Base-by-base conservation (phyloP, 2,888 invertebrate genomes). In the Coenonympha glycerion region DNA sequence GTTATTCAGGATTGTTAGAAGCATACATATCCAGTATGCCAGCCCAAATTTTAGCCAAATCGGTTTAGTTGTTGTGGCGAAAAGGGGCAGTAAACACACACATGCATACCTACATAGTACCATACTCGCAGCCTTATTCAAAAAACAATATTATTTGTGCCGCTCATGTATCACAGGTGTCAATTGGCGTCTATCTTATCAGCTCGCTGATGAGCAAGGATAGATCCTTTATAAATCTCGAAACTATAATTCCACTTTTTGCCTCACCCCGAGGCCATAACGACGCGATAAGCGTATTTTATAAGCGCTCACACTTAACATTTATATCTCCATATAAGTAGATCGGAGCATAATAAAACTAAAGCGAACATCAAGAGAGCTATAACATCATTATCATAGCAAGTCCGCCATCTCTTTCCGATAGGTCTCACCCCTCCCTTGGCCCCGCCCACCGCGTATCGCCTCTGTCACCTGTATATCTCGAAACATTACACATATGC, bases 371-470 rank as follows among this genome's bases (percentile, higher is more conserved):
- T 86, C 86, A 84, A 82, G 85, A 86, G 83, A 85, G 85, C 86
- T 84, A 86, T 86, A 86, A 87, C 87, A 82, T 87, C 86, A 87
- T 87, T 87, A 87, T 87, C 87, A 86, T 87, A 85, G 86, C 73
- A 60, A 75, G 84, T 82, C 80, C 72, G 83, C 83, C 85, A 81
- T 87, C 87, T 87, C 87, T 85, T 80, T 87, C 84, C 83, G 76
- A 84, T 86, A 84, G 79, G 76, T 83, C 71, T 84, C 73, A 81
- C 79, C 84, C 84, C 82, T 73, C 78, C 75, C 66, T 69, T 70
- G 65, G 83, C 85, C 77, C 79, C 86, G 86, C 86, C 86, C 76
- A 83, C 69, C 76, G 73, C 75, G 80, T 82, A 82, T 74, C 82
- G 80, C 76, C 76, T 71, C 78, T 86, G 86, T 87, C 86, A 86